phyloP scores from a whole-genome alignment of 2,113 vertebrate species.

The Deroptyus accipitrinus region DNA sequence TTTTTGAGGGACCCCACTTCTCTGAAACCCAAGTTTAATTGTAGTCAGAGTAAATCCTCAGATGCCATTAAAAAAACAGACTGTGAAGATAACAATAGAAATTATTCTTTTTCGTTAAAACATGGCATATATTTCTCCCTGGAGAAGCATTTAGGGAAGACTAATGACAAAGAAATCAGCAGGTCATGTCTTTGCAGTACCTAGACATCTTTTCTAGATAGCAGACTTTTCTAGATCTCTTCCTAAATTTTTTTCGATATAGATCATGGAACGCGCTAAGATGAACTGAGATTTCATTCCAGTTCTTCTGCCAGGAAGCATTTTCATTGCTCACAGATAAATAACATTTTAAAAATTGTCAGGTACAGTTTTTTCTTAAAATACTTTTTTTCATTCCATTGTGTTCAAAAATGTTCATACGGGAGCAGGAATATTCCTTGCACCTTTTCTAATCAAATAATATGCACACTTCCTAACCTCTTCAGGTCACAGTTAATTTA shows the following conservation, averaged over 20 bases:
- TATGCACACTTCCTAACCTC: conserved; percentile 34
- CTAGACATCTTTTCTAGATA: neutral
- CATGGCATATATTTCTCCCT: neutral
- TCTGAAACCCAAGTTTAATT: neutral
- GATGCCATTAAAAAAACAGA: neutral
- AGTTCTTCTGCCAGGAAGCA: neutral
- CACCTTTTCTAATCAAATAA: conserved; percentile 41
- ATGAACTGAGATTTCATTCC: neutral
- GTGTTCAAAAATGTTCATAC: neutral
- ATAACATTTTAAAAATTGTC: neutral
- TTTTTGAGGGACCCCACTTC: accelerated
- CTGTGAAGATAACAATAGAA: neutral
- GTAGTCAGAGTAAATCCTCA: neutral
- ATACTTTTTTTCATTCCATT: neutral
- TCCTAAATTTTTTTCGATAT: neutral
- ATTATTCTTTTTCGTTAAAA: neutral
- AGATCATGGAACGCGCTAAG: neutral
- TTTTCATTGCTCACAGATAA: neutral
- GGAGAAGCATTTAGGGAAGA: neutral
- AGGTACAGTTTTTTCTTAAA: neutral
- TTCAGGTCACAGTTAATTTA: conserved; percentile 72
- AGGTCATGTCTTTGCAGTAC: neutral
- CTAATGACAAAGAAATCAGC: neutral
- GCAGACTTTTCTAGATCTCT: neutral
- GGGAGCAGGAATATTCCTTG: neutral